Evolutionary conservation across 2,113 vertebrate species (phyloP).

Genomic region (Oncorhynchus mykiss): DNA sequence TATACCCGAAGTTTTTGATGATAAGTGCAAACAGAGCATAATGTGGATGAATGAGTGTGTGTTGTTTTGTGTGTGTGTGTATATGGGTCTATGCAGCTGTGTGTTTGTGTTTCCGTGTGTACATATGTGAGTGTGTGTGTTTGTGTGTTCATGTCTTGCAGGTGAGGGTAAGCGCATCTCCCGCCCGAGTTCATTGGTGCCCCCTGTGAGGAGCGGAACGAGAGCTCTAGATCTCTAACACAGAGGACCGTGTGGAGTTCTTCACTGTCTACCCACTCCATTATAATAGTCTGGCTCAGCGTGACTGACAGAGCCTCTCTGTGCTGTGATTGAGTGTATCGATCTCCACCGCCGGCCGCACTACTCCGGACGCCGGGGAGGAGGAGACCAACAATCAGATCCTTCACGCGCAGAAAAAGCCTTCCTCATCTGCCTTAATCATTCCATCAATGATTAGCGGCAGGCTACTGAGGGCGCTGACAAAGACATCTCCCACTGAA

Average conservation of each 20-base stretch:
- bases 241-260: slow-evolving; percentile 80
- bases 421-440: slow-evolving; percentile 97
- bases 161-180: not conserved
- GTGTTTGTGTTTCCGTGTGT: not conserved
- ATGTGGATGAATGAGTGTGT: not conserved
- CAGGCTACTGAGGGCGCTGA: slow-evolving; percentile 80
- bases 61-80: not conserved
- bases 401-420: slow-evolving; percentile 86
- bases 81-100: not conserved
- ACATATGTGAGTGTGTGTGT: not conserved
- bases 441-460: slow-evolving; percentile 91
- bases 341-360: slow-evolving; percentile 76
- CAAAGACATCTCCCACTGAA: slow-evolving; percentile 76
- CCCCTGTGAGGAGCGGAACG: slow-evolving; percentile 77
- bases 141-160: not conserved
- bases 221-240: slow-evolving; percentile 7
- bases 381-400: slow-evolving; percentile 90
- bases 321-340: slow-evolving; percentile 90
- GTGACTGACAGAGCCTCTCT: slow-evolving; percentile 87
- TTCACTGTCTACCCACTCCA: slow-evolving; percentile 89
- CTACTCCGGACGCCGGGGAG: slow-evolving; percentile 73
- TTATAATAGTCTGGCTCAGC: slow-evolving; percentile 88
- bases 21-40: not conserved
- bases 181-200: slow-evolving; percentile 76
- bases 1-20: too few relatives aligned